Evolutionary conservation across 2,888 invertebrate species (phyloP).

Genomic region (Iselma pallidipennis): DNA sequence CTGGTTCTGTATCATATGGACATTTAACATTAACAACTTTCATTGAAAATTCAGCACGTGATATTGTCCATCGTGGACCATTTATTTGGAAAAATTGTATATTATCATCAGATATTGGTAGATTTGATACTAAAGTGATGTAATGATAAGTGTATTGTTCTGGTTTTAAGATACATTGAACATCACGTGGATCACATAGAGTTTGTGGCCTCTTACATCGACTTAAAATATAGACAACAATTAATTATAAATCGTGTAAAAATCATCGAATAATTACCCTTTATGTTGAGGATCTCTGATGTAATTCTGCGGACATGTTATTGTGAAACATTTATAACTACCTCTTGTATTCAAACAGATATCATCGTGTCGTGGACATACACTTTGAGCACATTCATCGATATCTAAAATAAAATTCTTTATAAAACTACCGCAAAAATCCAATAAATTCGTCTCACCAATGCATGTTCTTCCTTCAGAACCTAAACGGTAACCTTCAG

Average conservation of each 20-base stretch:
- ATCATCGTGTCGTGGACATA: constrained; percentile 65
- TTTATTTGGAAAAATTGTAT: constrained; percentile 87
- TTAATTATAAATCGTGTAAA: background rate
- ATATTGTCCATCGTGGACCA: constrained; percentile 73
- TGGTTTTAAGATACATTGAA: constrained; percentile 77
- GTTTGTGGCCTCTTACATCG: constrained; percentile 77
- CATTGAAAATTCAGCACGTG: constrained; percentile 75
- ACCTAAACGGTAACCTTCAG: constrained; percentile 75
- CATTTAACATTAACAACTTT: constrained; percentile 69
- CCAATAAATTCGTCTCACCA: constrained; percentile 61
- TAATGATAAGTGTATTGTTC: constrained; percentile 91
- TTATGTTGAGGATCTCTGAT: constrained; percentile 73
- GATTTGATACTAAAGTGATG: constrained; percentile 86
- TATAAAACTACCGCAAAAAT: background rate
- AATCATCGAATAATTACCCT: constrained; percentile 66
- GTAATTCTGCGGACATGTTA: constrained; percentile 86
- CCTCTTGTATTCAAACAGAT: constrained; percentile 92
- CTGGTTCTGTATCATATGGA: constrained; percentile 60
- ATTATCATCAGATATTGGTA: constrained; percentile 65
- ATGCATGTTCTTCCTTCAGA: constrained; percentile 79
- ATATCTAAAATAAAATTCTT: constrained; percentile 61
- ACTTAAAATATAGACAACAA: constrained; percentile 58
- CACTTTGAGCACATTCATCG: constrained; percentile 68
- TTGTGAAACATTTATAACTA: constrained; percentile 81
- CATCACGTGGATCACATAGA: constrained; percentile 73